These are phyloP conservation scores for Pteronotus mesoamericanus DNA, from an alignment of 2,797 vertebrate genomes.

Conservation along the genomic window DNA sequence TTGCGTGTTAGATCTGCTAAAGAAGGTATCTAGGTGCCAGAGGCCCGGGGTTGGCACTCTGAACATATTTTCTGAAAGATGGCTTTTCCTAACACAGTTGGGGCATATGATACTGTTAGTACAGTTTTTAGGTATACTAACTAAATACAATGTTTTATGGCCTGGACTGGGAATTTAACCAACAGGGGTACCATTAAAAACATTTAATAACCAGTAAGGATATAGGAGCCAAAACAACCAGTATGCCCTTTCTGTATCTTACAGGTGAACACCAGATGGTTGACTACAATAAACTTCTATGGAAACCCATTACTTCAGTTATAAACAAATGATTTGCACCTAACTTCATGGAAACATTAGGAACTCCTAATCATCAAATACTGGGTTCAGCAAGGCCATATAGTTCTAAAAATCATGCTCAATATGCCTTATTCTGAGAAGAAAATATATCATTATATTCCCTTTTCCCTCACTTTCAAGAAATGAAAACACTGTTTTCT, in stretches of 20 bases:
- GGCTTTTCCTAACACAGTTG: not conserved
- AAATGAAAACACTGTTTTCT: not conserved
- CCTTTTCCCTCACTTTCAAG: not conserved
- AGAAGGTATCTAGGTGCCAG: not conserved
- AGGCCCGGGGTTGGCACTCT: no score
- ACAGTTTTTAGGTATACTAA: not conserved
- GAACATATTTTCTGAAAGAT: not conserved
- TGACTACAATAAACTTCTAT: not conserved
- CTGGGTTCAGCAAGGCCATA: not conserved
- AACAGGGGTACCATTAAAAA: not conserved
- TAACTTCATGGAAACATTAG: not conserved
- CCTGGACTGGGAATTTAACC: not conserved
- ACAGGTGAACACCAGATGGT: not conserved
- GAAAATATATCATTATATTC: not conserved
- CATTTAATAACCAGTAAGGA: not conserved
- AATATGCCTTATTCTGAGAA: not conserved
- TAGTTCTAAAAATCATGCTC: not conserved
- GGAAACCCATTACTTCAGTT: not conserved
- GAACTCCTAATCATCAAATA: not conserved
- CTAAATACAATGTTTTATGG: not conserved
- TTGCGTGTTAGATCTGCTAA: not conserved
- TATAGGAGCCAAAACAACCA: not conserved
- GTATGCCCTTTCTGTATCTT: not conserved
- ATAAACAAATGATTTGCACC: not conserved
- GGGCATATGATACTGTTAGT: not conserved